Conservation (phyloP, 1,140 invertebrate species). For the Drosophila pachea region DNA sequence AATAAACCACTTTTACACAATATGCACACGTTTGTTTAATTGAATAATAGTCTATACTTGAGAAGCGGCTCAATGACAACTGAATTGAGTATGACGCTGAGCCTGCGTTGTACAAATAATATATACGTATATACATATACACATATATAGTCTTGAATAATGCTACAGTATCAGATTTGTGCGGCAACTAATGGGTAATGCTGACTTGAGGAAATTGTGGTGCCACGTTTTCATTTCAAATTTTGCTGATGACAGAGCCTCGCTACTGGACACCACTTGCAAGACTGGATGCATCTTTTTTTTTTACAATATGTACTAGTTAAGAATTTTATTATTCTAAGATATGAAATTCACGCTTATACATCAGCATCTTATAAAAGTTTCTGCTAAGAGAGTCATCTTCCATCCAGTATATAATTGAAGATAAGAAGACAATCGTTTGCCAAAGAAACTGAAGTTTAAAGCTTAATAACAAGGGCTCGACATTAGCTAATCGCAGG, state of each 20-base stretch:
- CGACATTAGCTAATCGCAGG: neutral
- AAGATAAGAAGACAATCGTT: neutral
- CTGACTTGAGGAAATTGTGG: neutral
- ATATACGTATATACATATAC: too few species aligned
- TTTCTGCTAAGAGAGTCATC: conserved; percentile 1
- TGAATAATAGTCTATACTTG: neutral
- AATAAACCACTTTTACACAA: neutral
- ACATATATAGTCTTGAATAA: conserved; percentile 7
- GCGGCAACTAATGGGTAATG: neutral
- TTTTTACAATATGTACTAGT: neutral
- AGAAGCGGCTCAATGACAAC: conserved; percentile 20
- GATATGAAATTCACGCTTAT: neutral
- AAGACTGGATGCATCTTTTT: neutral
- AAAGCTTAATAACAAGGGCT: neutral
- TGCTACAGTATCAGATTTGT: neutral
- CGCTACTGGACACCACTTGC: conserved; percentile 2
- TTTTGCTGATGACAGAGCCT: conserved; percentile 1
- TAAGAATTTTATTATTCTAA: neutral
- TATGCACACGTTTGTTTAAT: neutral
- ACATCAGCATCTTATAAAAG: neutral
- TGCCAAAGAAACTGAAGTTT: conserved; percentile 9
- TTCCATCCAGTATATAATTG: neutral
- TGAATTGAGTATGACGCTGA: conserved; percentile 14
- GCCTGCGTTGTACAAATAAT: conserved; percentile 21
- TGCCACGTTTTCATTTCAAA: conserved; percentile 24